Conservation (phyloP, 2,888 invertebrate species). For the Xylota segnis region DNA sequence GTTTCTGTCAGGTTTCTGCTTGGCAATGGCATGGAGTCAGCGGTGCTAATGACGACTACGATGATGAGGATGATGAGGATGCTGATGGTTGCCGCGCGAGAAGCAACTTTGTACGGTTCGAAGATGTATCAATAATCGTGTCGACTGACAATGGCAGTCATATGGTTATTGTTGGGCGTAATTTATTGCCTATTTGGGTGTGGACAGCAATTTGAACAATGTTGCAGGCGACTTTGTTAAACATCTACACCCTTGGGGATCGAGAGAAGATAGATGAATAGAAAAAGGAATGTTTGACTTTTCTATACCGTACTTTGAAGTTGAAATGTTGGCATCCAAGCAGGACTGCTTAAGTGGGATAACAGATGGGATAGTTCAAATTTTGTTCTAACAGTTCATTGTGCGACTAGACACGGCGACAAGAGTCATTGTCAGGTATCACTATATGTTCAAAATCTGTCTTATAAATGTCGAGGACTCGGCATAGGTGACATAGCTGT, state of each 20-base stretch:
- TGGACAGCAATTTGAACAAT: constrained; percentile 57
- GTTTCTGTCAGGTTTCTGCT: constrained; percentile 31
- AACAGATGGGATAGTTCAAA: no score
- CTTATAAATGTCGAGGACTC: no score
- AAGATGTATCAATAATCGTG: constrained; percentile 64
- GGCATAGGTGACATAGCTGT: no score
- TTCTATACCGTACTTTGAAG: no score
- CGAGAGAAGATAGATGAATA: neutral
- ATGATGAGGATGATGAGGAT: constrained; percentile 52
- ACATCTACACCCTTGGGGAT: neutral
- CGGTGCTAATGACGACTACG: constrained; percentile 36
- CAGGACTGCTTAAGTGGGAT: no score
- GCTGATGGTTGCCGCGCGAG: constrained; percentile 20
- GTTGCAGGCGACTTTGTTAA: constrained; percentile 38
- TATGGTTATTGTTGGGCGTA: constrained; percentile 52
- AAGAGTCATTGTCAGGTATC: no score
- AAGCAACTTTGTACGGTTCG: constrained; percentile 36
- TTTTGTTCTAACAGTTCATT: no score
- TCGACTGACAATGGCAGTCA: constrained; percentile 55
- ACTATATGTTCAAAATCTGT: no score
- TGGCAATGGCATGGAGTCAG: constrained; percentile 3
- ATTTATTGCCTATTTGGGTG: constrained; percentile 57
- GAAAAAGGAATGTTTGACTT: neutral
- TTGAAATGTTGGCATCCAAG: no score
- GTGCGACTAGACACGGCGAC: no score